Percentiles rank a stretch among this genome's conserved stretches.
phyloP scores from a whole-genome alignment of 2,113 vertebrate genomes.

The Ibidorhyncha struthersii region DNA sequence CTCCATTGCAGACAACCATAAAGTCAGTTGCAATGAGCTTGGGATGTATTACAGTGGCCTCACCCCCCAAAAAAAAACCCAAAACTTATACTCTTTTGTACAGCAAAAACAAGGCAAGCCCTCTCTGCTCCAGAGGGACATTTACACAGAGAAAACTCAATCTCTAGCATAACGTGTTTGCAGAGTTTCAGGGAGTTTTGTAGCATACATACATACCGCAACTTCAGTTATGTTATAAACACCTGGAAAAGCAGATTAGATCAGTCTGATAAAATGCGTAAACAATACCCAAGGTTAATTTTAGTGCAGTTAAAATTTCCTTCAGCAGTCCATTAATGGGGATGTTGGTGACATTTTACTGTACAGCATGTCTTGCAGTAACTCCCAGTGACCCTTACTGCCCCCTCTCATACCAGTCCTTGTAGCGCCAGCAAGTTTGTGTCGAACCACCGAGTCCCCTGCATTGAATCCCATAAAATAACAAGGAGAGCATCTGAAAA shows the following conservation, averaged over 20 bases:
- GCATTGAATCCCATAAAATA: not conserved
- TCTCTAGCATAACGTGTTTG: not conserved
- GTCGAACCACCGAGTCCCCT: not conserved
- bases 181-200: not conserved
- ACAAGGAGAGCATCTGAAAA: not conserved
- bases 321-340: not conserved
- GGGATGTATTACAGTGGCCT: not conserved
- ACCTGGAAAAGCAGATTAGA: not conserved
- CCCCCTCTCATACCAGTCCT: not conserved
- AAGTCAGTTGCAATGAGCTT: not conserved
- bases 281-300: conserved; percentile 2
- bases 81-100: rapidly evolving
- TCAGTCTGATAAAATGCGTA: not conserved
- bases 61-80: not conserved
- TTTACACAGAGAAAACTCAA: not conserved
- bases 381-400: not conserved
- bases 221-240: not conserved
- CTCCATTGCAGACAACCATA: not conserved
- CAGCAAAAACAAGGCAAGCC: not conserved
- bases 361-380: not conserved
- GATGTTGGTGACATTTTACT: not conserved
- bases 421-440: not conserved
- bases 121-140: not conserved
- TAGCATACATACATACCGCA: not conserved
- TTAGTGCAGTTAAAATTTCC: not conserved